Evolutionary conservation across 2,797 vertebrate species (phyloP).

Genomic region (Brachymystax lenok): DNA sequence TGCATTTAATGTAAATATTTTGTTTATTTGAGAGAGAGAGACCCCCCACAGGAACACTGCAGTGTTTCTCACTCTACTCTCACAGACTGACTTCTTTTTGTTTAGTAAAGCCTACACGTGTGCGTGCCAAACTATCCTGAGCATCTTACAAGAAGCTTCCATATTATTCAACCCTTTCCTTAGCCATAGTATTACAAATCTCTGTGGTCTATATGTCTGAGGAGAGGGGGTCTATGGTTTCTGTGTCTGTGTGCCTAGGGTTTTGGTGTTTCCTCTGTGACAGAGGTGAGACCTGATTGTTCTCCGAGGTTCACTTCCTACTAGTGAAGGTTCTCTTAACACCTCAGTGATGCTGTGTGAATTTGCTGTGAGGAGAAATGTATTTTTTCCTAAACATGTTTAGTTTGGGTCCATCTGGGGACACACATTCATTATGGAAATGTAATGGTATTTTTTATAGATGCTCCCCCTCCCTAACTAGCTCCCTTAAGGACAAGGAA

Average conservation of each 20-base stretch:
- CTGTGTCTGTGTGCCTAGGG: too few species aligned
- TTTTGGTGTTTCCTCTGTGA: slow-evolving; percentile 8
- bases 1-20: too few species aligned
- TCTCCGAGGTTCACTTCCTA: slow-evolving; percentile 27
- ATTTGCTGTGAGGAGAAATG: too few species aligned
- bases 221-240: neutral
- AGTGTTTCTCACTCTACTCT: too few species aligned
- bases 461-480: neutral
- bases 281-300: slow-evolving; percentile 37
- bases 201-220: neutral
- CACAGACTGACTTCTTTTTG: too few species aligned
- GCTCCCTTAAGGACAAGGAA: slow-evolving; percentile 25
- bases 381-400: too few species aligned
- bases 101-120: neutral
- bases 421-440: neutral
- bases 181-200: neutral
- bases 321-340: neutral
- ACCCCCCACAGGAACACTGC: too few species aligned
- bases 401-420: slow-evolving; percentile 5
- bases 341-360: neutral
- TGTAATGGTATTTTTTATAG: slow-evolving; percentile 34
- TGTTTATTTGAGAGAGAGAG: too few species aligned
- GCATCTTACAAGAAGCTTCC: slow-evolving; percentile 45
- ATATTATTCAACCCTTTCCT: slow-evolving; percentile 42
- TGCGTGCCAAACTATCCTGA: slow-evolving; percentile 47